A percentile compares a stretch with the other conserved stretches of the same genome.
Evolutionary conservation across 2,113 vertebrate species (phyloP).

Genomic region (Saimiri boliviensis): DNA sequence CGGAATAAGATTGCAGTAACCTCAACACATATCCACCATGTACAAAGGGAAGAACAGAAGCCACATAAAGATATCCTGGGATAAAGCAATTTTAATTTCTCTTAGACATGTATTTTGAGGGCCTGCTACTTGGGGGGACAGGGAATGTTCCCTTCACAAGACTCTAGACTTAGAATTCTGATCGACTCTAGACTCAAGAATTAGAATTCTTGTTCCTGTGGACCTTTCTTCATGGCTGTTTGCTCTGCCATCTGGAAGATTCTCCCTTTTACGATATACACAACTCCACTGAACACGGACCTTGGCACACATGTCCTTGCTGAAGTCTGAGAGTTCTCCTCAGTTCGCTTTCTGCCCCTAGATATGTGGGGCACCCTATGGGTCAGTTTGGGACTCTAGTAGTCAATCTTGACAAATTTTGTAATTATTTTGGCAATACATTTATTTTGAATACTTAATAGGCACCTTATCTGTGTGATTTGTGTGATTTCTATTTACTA

Average conservation of each 20-base stretch:
- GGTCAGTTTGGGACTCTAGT: too few relatives aligned
- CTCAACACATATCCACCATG: too few relatives aligned
- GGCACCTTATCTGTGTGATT: background rate
- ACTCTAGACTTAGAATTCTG: background rate
- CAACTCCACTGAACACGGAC: background rate
- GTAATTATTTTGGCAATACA: background rate
- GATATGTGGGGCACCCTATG: too few relatives aligned
- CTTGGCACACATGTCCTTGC: too few relatives aligned
- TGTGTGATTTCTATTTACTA: too few relatives aligned
- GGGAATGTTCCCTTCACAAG: background rate
- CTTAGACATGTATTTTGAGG: background rate
- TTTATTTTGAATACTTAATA: background rate
- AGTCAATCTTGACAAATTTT: background rate
- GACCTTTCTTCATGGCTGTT: background rate
- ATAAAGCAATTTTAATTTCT: too few relatives aligned
- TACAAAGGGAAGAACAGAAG: background rate
- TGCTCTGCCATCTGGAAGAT: background rate
- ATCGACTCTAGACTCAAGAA: too few relatives aligned
- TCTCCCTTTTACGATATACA: background rate
- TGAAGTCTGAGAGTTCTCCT: background rate
- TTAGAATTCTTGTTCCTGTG: background rate
- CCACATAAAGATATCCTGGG: background rate
- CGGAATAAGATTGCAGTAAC: accelerated
- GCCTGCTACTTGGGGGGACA: background rate
- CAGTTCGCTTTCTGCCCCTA: background rate